phyloP scores from a whole-genome alignment of 2,113 vertebrate genomes.

The Diphyllodes magnificus region DNA sequence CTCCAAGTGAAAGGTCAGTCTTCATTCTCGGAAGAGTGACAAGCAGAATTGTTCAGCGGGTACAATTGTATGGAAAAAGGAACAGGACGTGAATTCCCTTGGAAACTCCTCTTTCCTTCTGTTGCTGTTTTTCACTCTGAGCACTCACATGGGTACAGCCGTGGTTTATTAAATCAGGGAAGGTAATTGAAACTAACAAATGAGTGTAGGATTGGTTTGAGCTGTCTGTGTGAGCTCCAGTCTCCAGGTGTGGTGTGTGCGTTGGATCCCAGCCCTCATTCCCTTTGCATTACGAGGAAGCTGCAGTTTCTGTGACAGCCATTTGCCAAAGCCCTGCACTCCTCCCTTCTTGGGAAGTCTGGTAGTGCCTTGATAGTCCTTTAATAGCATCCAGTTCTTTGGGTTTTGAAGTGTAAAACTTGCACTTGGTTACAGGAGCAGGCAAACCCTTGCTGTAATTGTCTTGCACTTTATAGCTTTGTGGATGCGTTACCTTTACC shows the following conservation, averaged over 20 bases:
- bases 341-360: too few relatives aligned
- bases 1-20: neutral
- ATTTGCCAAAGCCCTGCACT: neutral
- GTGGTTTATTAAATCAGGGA: neutral
- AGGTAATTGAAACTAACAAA: neutral
- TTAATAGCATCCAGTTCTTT: neutral
- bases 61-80: neutral
- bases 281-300: neutral
- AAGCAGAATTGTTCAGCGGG: neutral
- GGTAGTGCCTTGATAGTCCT: neutral
- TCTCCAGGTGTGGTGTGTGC: neutral
- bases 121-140: neutral
- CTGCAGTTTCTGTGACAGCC: neutral
- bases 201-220: neutral
- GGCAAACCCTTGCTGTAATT: neutral
- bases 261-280: neutral
- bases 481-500: accelerated
- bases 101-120: neutral
- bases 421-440: neutral
- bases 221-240: neutral
- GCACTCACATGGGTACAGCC: neutral
- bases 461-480: neutral
- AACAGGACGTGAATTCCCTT: neutral
- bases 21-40: neutral
- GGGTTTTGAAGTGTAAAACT: neutral